phyloP scores from a whole-genome alignment of 2,888 invertebrate species.

The Polyommatus icarus region DNA sequence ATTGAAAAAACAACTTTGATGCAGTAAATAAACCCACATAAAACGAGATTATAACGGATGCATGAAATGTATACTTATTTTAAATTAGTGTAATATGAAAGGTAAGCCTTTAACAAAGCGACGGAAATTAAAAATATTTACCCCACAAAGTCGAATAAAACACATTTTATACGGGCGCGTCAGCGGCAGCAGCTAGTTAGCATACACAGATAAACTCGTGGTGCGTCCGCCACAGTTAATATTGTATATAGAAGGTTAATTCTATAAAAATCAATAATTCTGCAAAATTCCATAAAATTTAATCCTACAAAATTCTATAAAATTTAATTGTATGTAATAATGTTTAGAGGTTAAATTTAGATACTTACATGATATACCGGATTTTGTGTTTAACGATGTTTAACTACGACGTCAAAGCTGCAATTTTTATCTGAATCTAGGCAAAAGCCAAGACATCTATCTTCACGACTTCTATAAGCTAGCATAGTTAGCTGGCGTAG shows the following conservation, averaged over 20 bases:
- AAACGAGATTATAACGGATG: neutral
- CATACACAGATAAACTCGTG: conserved; percentile 32
- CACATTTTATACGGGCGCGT: neutral
- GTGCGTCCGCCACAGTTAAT: neutral
- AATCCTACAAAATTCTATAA: no score
- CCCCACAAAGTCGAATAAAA: neutral
- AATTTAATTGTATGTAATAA: no score
- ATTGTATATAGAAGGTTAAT: neutral
- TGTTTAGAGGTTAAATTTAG: no score
- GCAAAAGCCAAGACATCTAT: no score
- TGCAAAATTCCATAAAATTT: no score
- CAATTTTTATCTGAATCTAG: no score
- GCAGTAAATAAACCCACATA: neutral
- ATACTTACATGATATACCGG: no score
- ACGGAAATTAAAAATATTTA: conserved; percentile 16
- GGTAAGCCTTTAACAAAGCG: neutral
- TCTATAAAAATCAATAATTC: no score
- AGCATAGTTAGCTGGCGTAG: no score
- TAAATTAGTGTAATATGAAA: neutral
- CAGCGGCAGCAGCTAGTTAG: conserved; percentile 24
- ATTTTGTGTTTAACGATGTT: no score
- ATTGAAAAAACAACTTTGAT: neutral
- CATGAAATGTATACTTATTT: neutral
- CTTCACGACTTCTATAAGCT: no score
- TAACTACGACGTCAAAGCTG: no score